phyloP scores from a whole-genome alignment of 2,113 vertebrate species.

The Struthio camelus region DNA sequence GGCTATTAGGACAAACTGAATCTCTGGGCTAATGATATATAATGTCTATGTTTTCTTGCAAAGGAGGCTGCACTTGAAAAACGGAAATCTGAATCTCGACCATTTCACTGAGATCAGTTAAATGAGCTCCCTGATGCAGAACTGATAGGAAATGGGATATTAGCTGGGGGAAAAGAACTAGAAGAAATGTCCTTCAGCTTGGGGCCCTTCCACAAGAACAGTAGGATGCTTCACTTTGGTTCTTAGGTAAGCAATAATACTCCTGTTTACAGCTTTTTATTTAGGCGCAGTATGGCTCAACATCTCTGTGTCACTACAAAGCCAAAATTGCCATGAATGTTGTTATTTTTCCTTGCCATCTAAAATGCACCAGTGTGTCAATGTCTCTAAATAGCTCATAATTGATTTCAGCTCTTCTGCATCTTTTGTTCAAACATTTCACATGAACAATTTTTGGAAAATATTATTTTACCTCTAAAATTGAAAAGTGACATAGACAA shows the following conservation, averaged over 20 bases:
- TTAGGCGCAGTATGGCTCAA: neutral
- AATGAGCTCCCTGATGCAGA: neutral
- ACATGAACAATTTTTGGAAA: neutral
- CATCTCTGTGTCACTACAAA: neutral
- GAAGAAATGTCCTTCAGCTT: neutral
- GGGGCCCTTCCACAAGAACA: neutral
- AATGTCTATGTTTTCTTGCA: neutral
- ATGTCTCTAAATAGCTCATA: neutral
- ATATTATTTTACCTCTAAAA: neutral
- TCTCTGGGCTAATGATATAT: neutral
- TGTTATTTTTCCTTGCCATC: neutral
- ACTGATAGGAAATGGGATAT: neutral
- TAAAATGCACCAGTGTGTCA: neutral
- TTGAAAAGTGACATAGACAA: neutral
- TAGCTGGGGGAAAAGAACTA: neutral
- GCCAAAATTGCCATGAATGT: neutral
- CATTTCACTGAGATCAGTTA: neutral
- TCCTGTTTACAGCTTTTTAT: neutral
- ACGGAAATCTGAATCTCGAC: constrained; percentile 1
- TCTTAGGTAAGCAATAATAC: neutral
- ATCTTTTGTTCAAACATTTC: neutral
- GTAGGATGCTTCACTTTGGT: neutral
- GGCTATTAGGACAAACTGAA: neutral
- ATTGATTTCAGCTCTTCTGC: neutral
- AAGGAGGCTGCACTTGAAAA: neutral